Evolutionary conservation across 2,113 vertebrate genomes (phyloP).

Genomic region (Jacana jacana): DNA sequence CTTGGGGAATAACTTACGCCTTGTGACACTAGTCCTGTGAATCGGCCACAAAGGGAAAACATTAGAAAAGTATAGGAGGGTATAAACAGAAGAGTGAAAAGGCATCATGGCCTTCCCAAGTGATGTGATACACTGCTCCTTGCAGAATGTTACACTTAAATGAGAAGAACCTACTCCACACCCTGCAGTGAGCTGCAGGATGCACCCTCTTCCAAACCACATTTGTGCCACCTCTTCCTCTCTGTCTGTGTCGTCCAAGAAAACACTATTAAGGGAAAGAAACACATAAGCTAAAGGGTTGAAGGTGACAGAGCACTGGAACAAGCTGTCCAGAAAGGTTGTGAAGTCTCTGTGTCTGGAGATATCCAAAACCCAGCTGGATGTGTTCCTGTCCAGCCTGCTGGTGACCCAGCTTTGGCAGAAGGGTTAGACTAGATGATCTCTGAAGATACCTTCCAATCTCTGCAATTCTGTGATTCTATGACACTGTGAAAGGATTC

Average conservation of each 20-base stretch:
- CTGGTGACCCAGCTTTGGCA: too few species aligned
- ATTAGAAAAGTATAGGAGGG: not conserved
- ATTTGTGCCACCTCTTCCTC: not conserved
- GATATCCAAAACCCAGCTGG: too few species aligned
- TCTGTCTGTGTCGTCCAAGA: not conserved
- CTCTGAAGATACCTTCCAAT: too few species aligned
- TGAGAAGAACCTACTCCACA: not conserved
- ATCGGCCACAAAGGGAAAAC: not conserved
- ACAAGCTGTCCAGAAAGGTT: too few species aligned
- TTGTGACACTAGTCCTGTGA: not conserved
- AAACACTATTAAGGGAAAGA: not conserved
- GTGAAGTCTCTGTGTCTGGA: too few species aligned
- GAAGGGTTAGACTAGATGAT: too few species aligned
- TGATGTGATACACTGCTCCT: not conserved
- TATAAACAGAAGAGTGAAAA: not conserved
- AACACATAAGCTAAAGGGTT: not conserved
- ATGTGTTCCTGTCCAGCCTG: too few species aligned
- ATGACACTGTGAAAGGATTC: not conserved
- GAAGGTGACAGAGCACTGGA: too few species aligned
- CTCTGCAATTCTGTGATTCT: too few species aligned
- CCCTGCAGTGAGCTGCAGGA: not conserved
- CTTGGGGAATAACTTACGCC: not conserved
- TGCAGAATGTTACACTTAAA: not conserved
- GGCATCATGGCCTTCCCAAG: accelerated
- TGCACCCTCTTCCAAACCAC: accelerated